phyloP scores from a whole-genome alignment of 1,140 invertebrate species.

The Aphelenchoides fujianensis region DNA sequence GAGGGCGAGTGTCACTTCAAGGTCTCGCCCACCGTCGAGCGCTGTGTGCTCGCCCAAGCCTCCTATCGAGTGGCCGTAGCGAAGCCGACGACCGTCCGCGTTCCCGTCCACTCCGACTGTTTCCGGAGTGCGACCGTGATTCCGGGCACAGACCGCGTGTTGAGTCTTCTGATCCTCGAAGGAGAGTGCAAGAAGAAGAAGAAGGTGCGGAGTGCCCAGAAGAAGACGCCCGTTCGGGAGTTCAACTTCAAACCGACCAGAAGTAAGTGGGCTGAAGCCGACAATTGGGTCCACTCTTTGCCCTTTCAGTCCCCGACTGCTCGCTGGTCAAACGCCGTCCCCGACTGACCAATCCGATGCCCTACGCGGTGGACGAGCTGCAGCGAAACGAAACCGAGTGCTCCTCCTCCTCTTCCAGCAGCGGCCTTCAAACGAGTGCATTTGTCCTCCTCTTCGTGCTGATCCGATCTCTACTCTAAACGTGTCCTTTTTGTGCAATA shows the following conservation, averaged over 20 bases:
- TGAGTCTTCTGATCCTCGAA: slow-evolving; percentile 9
- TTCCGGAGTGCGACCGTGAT: slow-evolving; percentile 5
- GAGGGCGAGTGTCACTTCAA: slow-evolving; percentile 16
- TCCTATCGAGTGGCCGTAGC: not conserved
- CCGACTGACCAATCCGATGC: not conserved
- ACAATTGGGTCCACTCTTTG: no score
- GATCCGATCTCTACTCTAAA: no score
- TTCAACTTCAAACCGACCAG: slow-evolving; percentile 6
- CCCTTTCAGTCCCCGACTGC: slow-evolving; percentile 9
- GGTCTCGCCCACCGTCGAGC: not conserved
- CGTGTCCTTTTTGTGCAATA: no score
- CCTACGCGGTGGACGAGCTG: not conserved
- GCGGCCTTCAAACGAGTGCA: no score
- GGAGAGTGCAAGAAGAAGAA: not conserved
- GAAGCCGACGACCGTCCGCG: not conserved
- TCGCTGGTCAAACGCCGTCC: not conserved
- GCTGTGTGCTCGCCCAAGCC: slow-evolving; percentile 7
- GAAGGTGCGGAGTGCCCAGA: no score
- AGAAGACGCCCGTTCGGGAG: not conserved
- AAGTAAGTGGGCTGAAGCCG: not conserved
- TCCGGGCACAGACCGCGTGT: not conserved
- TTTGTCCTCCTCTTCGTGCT: no score
- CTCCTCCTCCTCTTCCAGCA: no score
- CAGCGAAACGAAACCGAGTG: no score
- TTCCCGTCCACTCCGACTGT: not conserved